These are phyloP conservation scores for Corvus cornix DNA, from an alignment of 2,113 vertebrate genomes.

Conservation along the genomic window DNA sequence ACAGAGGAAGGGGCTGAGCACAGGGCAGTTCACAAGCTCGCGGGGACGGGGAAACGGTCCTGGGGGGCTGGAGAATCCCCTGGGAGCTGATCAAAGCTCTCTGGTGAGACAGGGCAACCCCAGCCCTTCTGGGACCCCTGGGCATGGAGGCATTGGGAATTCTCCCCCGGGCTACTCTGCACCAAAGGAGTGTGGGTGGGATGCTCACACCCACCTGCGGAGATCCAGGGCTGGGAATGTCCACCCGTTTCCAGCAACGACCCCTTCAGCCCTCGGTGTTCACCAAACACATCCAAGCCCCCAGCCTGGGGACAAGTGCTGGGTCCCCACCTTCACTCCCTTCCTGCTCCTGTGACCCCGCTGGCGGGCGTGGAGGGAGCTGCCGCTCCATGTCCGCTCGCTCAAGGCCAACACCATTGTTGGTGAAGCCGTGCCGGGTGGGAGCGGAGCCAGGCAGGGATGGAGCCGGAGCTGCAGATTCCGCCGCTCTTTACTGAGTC, in stretches of 20 bases:
- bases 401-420: background rate
- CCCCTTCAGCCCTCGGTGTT: background rate
- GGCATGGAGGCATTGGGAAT: background rate
- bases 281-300: background rate
- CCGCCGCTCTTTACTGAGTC: background rate
- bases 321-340: background rate
- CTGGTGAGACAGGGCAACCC: rapidly evolving
- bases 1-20: background rate
- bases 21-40: background rate
- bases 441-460: background rate
- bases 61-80: background rate
- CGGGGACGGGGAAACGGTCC: rapidly evolving
- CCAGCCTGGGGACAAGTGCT: rapidly evolving
- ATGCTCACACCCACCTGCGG: background rate
- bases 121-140: rapidly evolving
- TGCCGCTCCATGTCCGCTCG: rapidly evolving
- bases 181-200: rapidly evolving
- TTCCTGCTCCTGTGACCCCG: background rate
- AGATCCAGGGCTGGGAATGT: background rate
- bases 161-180: background rate
- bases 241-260: rapidly evolving
- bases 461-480: background rate
- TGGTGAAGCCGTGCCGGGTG: background rate
- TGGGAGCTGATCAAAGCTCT: background rate
- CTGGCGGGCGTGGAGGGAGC: background rate